phyloP scores from a whole-genome alignment of 2,113 vertebrate species.

The Meriones unguiculatus region DNA sequence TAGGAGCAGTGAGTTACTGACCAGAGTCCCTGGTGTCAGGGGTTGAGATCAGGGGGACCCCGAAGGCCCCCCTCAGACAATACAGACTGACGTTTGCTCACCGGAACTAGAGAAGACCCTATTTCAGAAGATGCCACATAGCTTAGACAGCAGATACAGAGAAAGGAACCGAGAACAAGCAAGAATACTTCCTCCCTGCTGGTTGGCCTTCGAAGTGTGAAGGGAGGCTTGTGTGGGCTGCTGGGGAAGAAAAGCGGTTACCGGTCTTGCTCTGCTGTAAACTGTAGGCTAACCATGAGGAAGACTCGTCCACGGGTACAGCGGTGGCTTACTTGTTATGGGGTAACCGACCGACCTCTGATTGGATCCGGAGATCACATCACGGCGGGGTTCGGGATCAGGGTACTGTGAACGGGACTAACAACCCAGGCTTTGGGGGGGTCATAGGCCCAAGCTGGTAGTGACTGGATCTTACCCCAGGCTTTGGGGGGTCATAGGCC shows the following conservation, averaged over 20 bases:
- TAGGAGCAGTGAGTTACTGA: neutral
- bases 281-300: neutral
- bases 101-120: neutral
- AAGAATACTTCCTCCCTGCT: neutral
- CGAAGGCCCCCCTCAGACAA: neutral
- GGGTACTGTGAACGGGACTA: neutral
- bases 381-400: neutral
- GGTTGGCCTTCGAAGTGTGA: neutral
- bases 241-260: too few species aligned
- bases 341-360: neutral
- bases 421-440: neutral
- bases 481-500: neutral
- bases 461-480: slow-evolving; percentile 12
- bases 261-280: neutral
- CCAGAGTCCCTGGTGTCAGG: neutral
- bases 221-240: too few species aligned
- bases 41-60: neutral
- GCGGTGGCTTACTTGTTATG: neutral
- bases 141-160: neutral
- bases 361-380: neutral
- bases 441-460: neutral
- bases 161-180: neutral
- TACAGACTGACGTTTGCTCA: neutral
- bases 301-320: neutral
- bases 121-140: neutral